phyloP scores from a whole-genome alignment of 2,888 invertebrate species.

The Caradrina clavipalpis region DNA sequence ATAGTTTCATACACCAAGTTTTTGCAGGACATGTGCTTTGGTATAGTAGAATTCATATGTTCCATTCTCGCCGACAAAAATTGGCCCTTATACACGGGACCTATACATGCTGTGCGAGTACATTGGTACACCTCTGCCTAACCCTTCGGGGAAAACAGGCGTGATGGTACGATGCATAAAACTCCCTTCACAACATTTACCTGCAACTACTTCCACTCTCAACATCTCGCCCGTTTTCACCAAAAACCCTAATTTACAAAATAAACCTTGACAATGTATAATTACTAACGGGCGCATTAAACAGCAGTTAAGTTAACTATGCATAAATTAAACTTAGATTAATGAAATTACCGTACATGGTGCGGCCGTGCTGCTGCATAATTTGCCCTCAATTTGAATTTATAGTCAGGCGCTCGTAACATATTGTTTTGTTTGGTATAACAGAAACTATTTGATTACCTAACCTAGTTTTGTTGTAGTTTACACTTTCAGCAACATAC shows the following conservation, averaged over 20 bases:
- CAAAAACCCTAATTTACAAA: constrained; percentile 52
- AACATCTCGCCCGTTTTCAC: constrained; percentile 24
- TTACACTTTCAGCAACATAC: too few relatives aligned
- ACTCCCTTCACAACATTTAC: constrained; percentile 6
- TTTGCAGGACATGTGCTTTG: too few relatives aligned
- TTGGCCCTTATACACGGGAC: too few relatives aligned
- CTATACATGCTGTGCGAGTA: too few relatives aligned
- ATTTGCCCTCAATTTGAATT: constrained; percentile 73
- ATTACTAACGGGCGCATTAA: constrained; percentile 60
- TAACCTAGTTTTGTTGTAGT: constrained; percentile 19
- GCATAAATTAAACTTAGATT: constrained; percentile 76
- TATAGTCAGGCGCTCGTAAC: constrained; percentile 58
- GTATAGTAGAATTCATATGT: too few relatives aligned
- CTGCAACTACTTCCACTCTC: constrained; percentile 17
- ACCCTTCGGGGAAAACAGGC: too few relatives aligned
- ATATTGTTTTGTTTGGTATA: constrained; percentile 54
- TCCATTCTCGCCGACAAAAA: too few relatives aligned
- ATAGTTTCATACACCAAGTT: too few relatives aligned
- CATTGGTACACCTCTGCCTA: too few relatives aligned
- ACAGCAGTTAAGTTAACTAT: constrained; percentile 67
- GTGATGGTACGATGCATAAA: not conserved
- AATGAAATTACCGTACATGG: constrained; percentile 73
- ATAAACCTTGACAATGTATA: constrained; percentile 54
- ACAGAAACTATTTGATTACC: constrained; percentile 28
- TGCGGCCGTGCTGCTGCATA: constrained; percentile 70